Evolutionary conservation across 2,113 vertebrate genomes (phyloP), one percentile per base, ranked within the genome.

Genomic region (Corynorhinus townsendii): DNA sequence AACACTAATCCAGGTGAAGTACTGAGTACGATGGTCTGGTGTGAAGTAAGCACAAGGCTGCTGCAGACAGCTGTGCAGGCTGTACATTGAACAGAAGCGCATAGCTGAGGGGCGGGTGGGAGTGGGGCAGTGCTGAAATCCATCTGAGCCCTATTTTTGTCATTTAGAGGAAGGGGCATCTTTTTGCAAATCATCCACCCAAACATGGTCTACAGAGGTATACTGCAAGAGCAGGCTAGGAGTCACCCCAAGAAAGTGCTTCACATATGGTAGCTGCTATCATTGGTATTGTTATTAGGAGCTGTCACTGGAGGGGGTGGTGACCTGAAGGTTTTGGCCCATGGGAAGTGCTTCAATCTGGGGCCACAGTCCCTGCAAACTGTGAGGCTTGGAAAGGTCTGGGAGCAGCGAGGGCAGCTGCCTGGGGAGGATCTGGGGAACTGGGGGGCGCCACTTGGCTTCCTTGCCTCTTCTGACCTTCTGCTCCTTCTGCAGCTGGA

Each of bases 401-500:
- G 30, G 79, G 76, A n/a, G 75, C 62, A 35, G 56, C 4, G 56
- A 80, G 84, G 54, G 26, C 45, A 73, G 62, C 49, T 26, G 20
- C 28, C n/a, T 2, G 2, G 43, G 52, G 54, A 59, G 77, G 49
- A 14, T 33, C 7, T 3, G 45, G 19, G 47, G 73, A 38, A 1
- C 0, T 0, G 68, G 5, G 76, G n/a, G 62, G 3, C 1, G 7
- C 0, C 6, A 5, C 15, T 22, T 17, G 0, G 1, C 20, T 28
- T 66, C 69, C 56, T 59, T 68, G 33, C 96, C 86, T 96, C 81
- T 92, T 56, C 81, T 45, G 0, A n/a, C 17, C 94, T 24, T 96
- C 86, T 94, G 87, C 81, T 95, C 96, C 93, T 84, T 77, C 77
- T 92, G 43, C 98, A 99, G 99, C 73, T 99, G 98, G 99, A 99